These are phyloP conservation scores for Cheirogaleus medius DNA, from an alignment of 2,113 vertebrate genomes.

Conservation along the genomic window DNA sequence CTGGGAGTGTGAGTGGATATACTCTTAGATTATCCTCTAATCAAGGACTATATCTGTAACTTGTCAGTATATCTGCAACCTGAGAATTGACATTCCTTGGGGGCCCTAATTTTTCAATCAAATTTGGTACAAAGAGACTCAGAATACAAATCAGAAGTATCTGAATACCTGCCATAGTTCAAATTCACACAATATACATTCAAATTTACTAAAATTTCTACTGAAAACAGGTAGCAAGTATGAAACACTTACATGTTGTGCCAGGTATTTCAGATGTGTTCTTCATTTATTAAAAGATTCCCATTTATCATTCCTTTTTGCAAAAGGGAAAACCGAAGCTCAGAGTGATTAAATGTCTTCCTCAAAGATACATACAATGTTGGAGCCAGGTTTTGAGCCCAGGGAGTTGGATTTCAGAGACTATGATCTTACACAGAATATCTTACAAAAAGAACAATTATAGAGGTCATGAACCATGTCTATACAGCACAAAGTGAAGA, in stretches of 20 bases:
- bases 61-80: neutral
- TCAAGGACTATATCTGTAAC: neutral
- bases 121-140: neutral
- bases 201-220: neutral
- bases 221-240: neutral
- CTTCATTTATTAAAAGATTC: neutral
- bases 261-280: neutral
- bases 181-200: neutral
- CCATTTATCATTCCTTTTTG: neutral
- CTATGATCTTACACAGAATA: neutral
- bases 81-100: neutral
- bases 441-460: neutral
- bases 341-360: neutral
- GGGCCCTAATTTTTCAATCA: neutral
- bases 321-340: neutral
- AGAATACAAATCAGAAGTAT: neutral
- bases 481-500: conserved; percentile 6
- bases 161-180: neutral
- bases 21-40: neutral
- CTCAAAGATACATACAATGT: neutral
- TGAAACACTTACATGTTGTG: neutral
- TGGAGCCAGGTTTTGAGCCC: neutral
- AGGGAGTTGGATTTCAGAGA: neutral
- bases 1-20: neutral
- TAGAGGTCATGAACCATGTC: neutral